These are phyloP conservation scores for Pelodiscus sinensis DNA, from an alignment of 2,113 vertebrate genomes.

Conservation along the genomic window DNA sequence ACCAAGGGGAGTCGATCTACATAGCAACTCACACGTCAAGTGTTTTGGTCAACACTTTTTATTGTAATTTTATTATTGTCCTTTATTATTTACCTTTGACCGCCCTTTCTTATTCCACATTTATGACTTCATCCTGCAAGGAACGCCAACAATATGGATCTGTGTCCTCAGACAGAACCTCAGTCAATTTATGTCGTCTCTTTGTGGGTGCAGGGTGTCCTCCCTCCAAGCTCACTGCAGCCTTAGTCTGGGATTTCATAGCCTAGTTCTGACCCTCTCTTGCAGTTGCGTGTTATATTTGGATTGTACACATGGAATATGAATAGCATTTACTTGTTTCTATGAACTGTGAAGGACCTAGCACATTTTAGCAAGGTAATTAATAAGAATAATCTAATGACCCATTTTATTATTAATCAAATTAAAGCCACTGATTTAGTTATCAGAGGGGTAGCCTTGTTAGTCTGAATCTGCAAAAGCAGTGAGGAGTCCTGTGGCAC, in stretches of 20 bases:
- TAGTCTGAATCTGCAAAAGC: too few relatives aligned
- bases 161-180: neutral
- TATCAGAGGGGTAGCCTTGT: too few relatives aligned
- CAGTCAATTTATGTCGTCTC: neutral
- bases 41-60: too few relatives aligned
- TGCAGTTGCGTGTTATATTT: rapidly evolving
- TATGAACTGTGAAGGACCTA: neutral
- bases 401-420: neutral
- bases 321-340: neutral
- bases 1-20: neutral
- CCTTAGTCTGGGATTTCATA: neutral
- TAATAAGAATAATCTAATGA: neutral
- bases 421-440: neutral
- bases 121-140: neutral
- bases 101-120: neutral
- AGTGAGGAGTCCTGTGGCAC: too few relatives aligned
- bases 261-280: neutral
- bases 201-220: neutral
- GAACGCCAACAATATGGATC: neutral
- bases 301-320: neutral
- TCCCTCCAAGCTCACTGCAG: neutral
- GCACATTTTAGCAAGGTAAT: neutral
- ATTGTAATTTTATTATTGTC: neutral
- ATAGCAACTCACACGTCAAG: neutral
- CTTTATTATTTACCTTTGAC: neutral